Percentiles rank a stretch among this genome's conserved stretches.
Evolutionary conservation across 92 coral and sea anemone genomes (phyloP).

Genomic region (Bergia puertoricense): DNA sequence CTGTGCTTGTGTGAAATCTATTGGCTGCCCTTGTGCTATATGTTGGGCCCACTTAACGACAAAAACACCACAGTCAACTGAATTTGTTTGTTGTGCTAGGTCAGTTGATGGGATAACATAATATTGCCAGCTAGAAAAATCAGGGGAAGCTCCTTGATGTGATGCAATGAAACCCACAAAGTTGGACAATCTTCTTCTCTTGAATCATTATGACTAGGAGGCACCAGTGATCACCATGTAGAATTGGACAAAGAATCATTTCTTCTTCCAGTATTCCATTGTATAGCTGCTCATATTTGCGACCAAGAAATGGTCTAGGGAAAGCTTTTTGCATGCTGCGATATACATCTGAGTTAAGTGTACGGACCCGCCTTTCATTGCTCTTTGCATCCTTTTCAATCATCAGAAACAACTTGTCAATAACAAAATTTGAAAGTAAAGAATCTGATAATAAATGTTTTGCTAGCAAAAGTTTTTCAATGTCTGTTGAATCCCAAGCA

Average conservation of each 20-base stretch:
- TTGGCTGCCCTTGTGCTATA: slow-evolving; percentile 28
- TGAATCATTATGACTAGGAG: too few relatives aligned
- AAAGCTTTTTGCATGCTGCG: too few relatives aligned
- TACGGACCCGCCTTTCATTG: too few relatives aligned
- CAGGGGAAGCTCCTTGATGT: too few relatives aligned
- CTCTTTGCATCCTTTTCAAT: too few relatives aligned
- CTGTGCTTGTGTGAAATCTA: slow-evolving; percentile 30
- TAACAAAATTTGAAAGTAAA: neutral
- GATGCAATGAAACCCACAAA: neutral
- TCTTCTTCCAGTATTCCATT: too few relatives aligned
- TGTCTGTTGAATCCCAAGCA: neutral
- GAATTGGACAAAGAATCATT: too few relatives aligned
- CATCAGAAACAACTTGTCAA: too few relatives aligned
- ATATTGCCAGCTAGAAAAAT: slow-evolving; percentile 16
- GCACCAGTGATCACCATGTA: too few relatives aligned
- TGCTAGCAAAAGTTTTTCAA: neutral
- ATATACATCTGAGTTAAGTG: too few relatives aligned
- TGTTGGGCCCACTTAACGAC: slow-evolving; percentile 51
- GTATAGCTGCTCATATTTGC: too few relatives aligned
- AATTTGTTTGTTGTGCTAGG: slow-evolving; percentile 38
- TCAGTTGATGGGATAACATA: slow-evolving; percentile 23
- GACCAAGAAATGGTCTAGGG: too few relatives aligned
- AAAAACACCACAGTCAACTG: slow-evolving; percentile 49
- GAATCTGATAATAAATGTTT: neutral
- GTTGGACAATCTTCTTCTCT: neutral